A percentile compares a stretch with the other conserved stretches of the same genome.
These are phyloP conservation scores for Struthidea cinerea DNA, from an alignment of 2,113 vertebrate genomes.

Conservation along the genomic window DNA sequence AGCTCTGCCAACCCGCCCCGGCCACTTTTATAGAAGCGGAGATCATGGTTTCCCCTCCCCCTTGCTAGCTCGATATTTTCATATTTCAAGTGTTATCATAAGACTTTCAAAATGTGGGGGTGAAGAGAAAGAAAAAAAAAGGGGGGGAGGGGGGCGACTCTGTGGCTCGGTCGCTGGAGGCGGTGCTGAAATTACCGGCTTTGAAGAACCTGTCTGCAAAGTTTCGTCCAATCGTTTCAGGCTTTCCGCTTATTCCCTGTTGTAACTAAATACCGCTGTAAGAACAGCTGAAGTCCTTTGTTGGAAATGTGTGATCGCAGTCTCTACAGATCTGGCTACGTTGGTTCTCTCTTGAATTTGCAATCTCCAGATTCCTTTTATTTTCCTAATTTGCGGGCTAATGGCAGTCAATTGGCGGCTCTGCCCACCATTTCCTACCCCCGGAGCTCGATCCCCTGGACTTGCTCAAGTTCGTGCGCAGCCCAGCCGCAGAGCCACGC, in stretches of 20 bases:
- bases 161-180: slow-evolving; percentile 67
- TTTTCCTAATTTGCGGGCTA: slow-evolving; percentile 87
- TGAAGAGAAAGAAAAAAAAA: background rate
- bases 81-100: slow-evolving; percentile 69
- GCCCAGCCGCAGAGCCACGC: slow-evolving; percentile 81
- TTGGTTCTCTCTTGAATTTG: slow-evolving; percentile 90
- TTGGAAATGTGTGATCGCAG: slow-evolving; percentile 96
- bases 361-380: slow-evolving; percentile 88
- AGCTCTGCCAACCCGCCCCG: background rate
- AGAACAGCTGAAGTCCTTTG: slow-evolving; percentile 81
- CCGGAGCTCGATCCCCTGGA: slow-evolving; percentile 89
- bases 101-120: background rate
- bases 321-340: slow-evolving; percentile 90
- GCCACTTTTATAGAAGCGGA: slow-evolving; percentile 19
- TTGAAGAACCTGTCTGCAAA: slow-evolving; percentile 78
- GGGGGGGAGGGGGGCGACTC: background rate
- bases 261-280: slow-evolving; percentile 86
- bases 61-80: slow-evolving; percentile 14
- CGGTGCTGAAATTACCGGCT: slow-evolving; percentile 75
- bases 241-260: slow-evolving; percentile 83
- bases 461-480: slow-evolving; percentile 80
- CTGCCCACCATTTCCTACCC: slow-evolving; percentile 86
- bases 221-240: slow-evolving; percentile 77
- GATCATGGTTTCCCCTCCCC: slow-evolving; percentile 9
- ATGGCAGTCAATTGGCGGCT: slow-evolving; percentile 87